Evolutionary conservation across 2,797 vertebrate species (phyloP), one percentile per base, ranked within the genome.

Genomic region (Diplodus puntazzo): DNA sequence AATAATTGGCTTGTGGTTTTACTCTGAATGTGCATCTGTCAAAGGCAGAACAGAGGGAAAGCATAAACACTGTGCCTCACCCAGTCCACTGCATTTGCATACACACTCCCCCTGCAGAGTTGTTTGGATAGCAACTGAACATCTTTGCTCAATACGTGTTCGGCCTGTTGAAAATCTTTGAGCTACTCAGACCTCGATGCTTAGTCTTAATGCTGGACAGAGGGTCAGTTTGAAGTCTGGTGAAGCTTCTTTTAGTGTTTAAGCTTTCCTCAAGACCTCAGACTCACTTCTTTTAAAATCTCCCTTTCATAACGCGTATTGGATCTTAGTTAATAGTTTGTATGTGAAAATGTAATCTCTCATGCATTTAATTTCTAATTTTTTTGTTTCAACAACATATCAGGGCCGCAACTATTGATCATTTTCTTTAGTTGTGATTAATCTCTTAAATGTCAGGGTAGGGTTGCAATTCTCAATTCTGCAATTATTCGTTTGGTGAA

Each of bases 1-100:
- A 50, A 27, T 72, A 72, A 80, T 73, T 57, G n/a, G 63, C 60
- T 81, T 52, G 46, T 70, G 62, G 45, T 80, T 84, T 66, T 69
- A 62, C 67, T 74, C 23, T 79, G 55, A 86, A 61, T 54, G 20
- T 77, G 27, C 70, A 74, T 79, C 61, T 71, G 74, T 82, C 11
- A 63, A 58, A 86, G 73, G 59, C 14, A 46, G 75, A 90, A 66
- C 62, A 62, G 45, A 66, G 58, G 25, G 45, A 18, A 68, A 45
- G 30, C 62, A 30, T n/a, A 23, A 79, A 48, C 67, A 21, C 39
- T 58, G 2, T 1, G 46, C 45, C 59, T 65, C 61, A 12, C 72
- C 49, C 25, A 12, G 49, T 53, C 58, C 17, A 1, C 17, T 18
- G 50, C 25, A 71, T 81, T 76, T 75, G 65, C 73, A 79, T 53